Evolutionary conservation across 2,113 vertebrate genomes (phyloP), one percentile per base, ranked within the genome.

Genomic region (Percopsis transmontana): DNA sequence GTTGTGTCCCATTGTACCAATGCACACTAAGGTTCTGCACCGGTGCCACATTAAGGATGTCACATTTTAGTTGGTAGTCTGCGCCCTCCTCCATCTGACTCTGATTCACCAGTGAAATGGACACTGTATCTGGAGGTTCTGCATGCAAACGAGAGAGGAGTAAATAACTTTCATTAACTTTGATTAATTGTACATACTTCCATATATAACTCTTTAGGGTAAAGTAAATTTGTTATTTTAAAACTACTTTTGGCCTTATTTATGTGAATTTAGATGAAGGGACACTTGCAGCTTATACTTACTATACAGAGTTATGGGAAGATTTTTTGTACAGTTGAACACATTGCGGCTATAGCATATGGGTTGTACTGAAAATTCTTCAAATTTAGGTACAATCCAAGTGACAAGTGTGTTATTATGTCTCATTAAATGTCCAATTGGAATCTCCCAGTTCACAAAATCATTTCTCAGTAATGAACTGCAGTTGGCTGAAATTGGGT

Each of bases 221-320:
- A 1, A 33, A 3, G 45, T 47, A 2, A 13, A 2, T 21, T 5
- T 52, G 24, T 6, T 27, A 20, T 6, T 51, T 10, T 51, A 2
- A 23, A 8, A 14, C 45, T 13, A 0, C 4, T 72, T 5, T 40
- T 6, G 39, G 10, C 15, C 16, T 27, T 23, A 19, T 51, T 19
- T 40, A 47, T 39, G 23, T 9, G 1, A 5, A 48, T 48, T 58
- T 39, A 48, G 6, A 18, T 53, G 7, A 58, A 23, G 15, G 15
- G 14, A 18, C 3, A 21, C 6, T 50, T 16, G 41, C 1, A 10
- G 42, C 3, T 62, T 52, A 15, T 48, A 90, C 87, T 85, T 48
- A 91, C 90, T 77, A 8, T 88, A 91, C 33, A 93, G 1, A 0
- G 0, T 51, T 73, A 91, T 5, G 19, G 0, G 0, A 41, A 66